Percentiles rank a stretch among this genome's conserved stretches.
phyloP scores from a whole-genome alignment of 1,140 invertebrate species.

The Uloborus diversus region DNA sequence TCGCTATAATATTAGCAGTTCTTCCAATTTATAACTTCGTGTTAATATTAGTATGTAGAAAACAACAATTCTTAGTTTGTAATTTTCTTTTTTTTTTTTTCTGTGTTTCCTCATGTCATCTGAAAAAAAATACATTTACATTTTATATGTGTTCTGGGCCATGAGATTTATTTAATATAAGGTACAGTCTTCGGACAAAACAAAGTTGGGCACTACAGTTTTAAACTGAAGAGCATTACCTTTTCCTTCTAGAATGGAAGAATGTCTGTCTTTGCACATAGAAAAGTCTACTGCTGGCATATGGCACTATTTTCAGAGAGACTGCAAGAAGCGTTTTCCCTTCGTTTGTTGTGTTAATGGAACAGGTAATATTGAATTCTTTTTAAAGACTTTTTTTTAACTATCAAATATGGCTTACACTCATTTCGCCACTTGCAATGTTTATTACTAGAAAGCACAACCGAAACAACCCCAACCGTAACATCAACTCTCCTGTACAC shows the following conservation, averaged over 20 bases:
- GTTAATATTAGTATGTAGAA: too few species aligned
- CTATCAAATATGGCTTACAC: neutral
- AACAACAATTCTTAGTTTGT: too few species aligned
- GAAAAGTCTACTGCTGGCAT: neutral
- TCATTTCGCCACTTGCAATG: neutral
- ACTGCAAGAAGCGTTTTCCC: conserved; percentile 1
- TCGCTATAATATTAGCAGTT: too few species aligned
- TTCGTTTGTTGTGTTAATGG: conserved; percentile 22
- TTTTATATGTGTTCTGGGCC: neutral
- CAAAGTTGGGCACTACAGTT: too few species aligned
- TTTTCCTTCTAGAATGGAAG: conserved; percentile 1
- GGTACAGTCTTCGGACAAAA: neutral
- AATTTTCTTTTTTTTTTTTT: too few species aligned
- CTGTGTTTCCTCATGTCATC: too few species aligned
- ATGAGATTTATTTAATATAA: neutral
- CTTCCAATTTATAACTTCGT: too few species aligned
- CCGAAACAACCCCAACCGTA: neutral
- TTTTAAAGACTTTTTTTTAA: neutral
- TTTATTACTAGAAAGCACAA: neutral
- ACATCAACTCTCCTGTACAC: neutral
- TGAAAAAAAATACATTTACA: too few species aligned
- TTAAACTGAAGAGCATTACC: too few species aligned
- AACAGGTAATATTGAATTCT: conserved; percentile 58
- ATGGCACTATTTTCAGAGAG: conserved; percentile 30
- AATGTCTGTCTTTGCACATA: conserved; percentile 27